Evolutionary conservation across 92 coral and sea anemone species (phyloP).

Genomic region (Pocillopora meandrina): DNA sequence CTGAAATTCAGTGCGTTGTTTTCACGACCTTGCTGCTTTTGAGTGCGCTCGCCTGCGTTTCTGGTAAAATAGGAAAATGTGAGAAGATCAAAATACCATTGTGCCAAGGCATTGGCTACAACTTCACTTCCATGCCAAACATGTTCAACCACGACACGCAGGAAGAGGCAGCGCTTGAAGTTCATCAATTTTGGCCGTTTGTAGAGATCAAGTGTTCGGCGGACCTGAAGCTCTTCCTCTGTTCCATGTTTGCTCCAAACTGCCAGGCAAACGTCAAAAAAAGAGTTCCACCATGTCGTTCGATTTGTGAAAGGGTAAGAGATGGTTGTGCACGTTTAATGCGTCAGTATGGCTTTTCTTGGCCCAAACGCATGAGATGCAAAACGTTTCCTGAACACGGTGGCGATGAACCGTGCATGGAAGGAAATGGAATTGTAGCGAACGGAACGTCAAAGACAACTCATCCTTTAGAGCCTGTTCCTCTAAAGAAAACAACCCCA

Average conservation of each 20-base stretch:
- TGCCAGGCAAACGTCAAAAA: conserved; percentile 78
- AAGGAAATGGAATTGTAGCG: conserved; percentile 45
- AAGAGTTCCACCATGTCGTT: conserved; percentile 85
- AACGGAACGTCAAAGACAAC: conserved; percentile 18
- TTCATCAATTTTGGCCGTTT: conserved; percentile 52
- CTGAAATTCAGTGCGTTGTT: conserved; percentile 1
- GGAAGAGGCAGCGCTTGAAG: conserved; percentile 96
- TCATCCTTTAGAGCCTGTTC: background rate
- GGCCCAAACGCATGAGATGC: conserved; percentile 98
- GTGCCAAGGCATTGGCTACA: conserved; percentile 89
- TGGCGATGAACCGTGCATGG: conserved; percentile 75
- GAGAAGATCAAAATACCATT: conserved; percentile 78
- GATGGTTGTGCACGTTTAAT: conserved; percentile 80
- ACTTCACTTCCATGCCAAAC: conserved; percentile 90
- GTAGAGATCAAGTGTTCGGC: conserved; percentile 80
- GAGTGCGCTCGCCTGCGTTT: conserved; percentile 29
- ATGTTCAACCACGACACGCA: conserved; percentile 92
- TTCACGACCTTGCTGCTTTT: background rate
- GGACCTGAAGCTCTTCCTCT: conserved; percentile 83
- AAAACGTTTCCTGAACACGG: conserved; percentile 74
- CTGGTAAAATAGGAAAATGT: conserved; percentile 62
- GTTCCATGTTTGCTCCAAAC: conserved; percentile 90
- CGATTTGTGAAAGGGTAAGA: conserved; percentile 81
- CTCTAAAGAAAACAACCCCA: conserved; percentile 8
- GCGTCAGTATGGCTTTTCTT: conserved; percentile 86